Evolutionary conservation across 2,113 vertebrate genomes (phyloP).

Genomic region (Zosterops japonicus): DNA sequence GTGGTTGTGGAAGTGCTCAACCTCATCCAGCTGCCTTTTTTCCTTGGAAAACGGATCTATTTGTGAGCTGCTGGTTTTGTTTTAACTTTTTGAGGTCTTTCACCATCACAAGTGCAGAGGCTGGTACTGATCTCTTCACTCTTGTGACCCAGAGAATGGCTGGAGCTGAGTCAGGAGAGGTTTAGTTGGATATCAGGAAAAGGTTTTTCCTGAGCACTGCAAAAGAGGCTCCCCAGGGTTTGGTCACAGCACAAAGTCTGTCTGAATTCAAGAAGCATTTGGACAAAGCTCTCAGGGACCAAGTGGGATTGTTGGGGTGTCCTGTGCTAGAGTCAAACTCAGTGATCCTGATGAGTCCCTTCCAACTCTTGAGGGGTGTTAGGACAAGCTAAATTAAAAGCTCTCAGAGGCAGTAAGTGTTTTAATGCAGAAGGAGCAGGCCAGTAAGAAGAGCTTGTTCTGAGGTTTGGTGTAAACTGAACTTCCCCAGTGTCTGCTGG

Average conservation of each 20-base stretch:
- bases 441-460: background rate
- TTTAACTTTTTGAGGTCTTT: background rate
- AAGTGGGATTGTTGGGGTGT: background rate
- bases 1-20: background rate
- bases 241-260: background rate
- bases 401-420: background rate
- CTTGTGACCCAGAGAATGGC: rapidly evolving
- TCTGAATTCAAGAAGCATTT: background rate
- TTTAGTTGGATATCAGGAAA: background rate
- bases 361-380: background rate
- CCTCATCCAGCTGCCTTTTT: background rate
- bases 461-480: background rate
- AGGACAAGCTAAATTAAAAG: background rate
- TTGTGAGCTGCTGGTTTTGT: background rate
- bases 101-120: background rate
- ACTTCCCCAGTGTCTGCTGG: background rate
- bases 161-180: background rate
- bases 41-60: background rate
- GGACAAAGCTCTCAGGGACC: background rate
- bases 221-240: background rate
- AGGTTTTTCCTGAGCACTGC: background rate
- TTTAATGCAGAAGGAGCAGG: background rate
- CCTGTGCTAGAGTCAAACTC: background rate
- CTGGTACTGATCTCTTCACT: rapidly evolving
- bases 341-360: background rate